Percentiles rank a stretch among this genome's conserved stretches.
Conservation (phyloP, 2,888 invertebrate genomes). For the Hyppa rectilinea region DNA sequence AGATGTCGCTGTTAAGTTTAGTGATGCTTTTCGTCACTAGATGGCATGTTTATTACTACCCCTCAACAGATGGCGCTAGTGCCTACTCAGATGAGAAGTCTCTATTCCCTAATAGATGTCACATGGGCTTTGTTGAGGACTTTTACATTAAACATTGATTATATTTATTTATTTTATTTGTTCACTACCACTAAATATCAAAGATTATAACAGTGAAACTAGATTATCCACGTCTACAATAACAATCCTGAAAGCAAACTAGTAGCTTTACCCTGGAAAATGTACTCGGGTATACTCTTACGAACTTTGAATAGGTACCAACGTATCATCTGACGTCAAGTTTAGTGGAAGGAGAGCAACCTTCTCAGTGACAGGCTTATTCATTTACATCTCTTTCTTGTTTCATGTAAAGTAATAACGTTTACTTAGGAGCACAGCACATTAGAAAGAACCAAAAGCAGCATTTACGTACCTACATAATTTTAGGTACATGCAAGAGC, state of each 20-base stretch:
- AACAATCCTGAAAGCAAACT: neutral
- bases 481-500: neutral
- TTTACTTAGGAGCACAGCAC: neutral
- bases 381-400: neutral
- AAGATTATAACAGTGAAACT: neutral
- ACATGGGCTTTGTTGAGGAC: neutral
- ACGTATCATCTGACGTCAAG: neutral
- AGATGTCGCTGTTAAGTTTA: slow-evolving; percentile 64
- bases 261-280: neutral
- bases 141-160: neutral
- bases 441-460: neutral
- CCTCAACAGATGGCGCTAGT: slow-evolving; percentile 67
- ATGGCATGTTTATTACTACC: slow-evolving; percentile 57
- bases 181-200: no score
- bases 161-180: neutral
- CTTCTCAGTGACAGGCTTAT: neutral
- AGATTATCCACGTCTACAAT: neutral
- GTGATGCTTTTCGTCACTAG: slow-evolving; percentile 26
- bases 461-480: neutral
- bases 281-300: no score
- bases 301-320: no score
- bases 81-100: accelerated
- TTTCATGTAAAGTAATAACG: no score
- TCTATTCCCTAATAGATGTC: slow-evolving; percentile 44
- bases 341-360: neutral